A percentile compares a stretch with the other conserved stretches of the same genome.
Conservation (phyloP, 92 coral and sea anemone genomes). For the Epizoanthus stellaris region DNA sequence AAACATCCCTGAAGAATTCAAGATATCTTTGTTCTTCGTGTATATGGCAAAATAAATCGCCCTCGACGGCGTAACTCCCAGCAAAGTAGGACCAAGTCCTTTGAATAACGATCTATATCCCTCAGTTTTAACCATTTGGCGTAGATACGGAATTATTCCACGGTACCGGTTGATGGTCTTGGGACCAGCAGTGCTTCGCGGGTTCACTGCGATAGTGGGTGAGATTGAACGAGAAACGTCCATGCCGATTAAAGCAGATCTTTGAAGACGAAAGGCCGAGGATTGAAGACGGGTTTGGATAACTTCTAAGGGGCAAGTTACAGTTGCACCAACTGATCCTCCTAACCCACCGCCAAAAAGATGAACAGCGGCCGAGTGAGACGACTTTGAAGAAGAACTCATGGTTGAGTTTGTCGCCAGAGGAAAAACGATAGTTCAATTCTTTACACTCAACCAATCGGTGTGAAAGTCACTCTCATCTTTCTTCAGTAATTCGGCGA, state of each 20-base stretch:
- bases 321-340: constrained; percentile 84
- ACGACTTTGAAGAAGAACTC: constrained; percentile 24
- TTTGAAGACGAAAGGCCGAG: constrained; percentile 82
- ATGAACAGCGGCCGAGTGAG: constrained; percentile 51
- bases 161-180: constrained; percentile 61
- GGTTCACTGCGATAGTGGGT: constrained; percentile 39
- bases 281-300: constrained; percentile 97
- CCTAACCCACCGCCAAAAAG: constrained; percentile 91
- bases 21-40: constrained; percentile 76
- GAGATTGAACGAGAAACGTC: constrained; percentile 52
- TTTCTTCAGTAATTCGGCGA: not conserved
- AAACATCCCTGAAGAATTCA: constrained; percentile 73
- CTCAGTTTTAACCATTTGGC: constrained; percentile 82
- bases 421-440: not conserved
- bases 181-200: constrained; percentile 8
- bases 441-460: not conserved
- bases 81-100: constrained; percentile 86
- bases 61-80: constrained; percentile 91
- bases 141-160: constrained; percentile 80
- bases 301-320: constrained; percentile 93
- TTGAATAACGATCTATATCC: constrained; percentile 84
- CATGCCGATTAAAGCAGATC: constrained; percentile 53
- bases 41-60: constrained; percentile 92
- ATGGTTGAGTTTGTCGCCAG: not conserved
- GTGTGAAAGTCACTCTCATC: not conserved